Evolutionary conservation across 2,797 vertebrate genomes (phyloP), one percentile per base, ranked within the genome.

Genomic region (Distichodus sexfasciatus): DNA sequence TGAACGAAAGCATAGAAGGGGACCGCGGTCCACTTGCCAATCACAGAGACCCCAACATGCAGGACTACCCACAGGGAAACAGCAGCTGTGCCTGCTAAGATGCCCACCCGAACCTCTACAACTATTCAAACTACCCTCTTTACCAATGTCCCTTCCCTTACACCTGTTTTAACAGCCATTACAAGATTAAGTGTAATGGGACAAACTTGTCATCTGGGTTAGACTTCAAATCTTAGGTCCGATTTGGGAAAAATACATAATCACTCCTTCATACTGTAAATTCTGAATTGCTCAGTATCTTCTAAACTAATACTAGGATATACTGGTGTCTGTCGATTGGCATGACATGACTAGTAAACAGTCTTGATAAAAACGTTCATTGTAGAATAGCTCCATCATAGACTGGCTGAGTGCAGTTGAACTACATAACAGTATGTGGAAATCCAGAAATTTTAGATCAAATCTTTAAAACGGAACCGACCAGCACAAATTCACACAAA

Each of bases 1-100:
- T 96, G 95, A 95, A 92, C 0, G 92, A 94, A 84, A 93, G 88
- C 75, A 84, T 94, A 82, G 94, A 94, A 4, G 85, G 86, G 33
- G 91, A 89, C 31, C 21, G 78, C 11, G 81, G 79, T 47, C 67
- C 83, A 0, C 46, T 83, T 8, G 61, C 84, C 83, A 92, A 89
- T 44, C 89, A 91, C 70, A 88, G 86, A 74, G 87, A 79, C 73
- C 79, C 89, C 0, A 62, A 82, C 41, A 79, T 90, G 17, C 90
- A 87, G 54, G 91, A 94, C 53, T 64, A 77, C 1, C 41, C 86
- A 0, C 80, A 90, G 31, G 86, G 83, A 40, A 83, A 89, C 3
- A 79, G 90, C 19, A 81, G 81, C 76, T 96, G 95, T 38, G 77
- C 88, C 44, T 96, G 94, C 81, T 96, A 51, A 69, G 47, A 54